Percentiles rank a stretch among this genome's conserved stretches.
These are phyloP conservation scores for Agrochola macilenta DNA, from an alignment of 2,888 invertebrate genomes.

Conservation along the genomic window DNA sequence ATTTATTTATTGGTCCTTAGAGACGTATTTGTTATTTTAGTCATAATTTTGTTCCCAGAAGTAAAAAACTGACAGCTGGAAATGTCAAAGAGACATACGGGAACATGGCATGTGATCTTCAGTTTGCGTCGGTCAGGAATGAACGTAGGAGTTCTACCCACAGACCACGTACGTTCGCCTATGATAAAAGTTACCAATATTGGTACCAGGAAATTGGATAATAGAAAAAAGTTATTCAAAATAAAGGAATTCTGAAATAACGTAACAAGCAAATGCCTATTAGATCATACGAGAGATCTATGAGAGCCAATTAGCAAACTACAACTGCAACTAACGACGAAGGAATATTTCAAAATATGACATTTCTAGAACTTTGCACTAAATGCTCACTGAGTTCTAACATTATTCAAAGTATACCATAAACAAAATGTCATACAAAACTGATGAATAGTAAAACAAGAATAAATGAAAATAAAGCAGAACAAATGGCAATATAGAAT, in stretches of 20 bases:
- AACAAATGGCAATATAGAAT: constrained; percentile 41
- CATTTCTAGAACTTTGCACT: constrained; percentile 24
- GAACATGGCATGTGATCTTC: constrained; percentile 17
- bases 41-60: neutral
- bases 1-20: neutral
- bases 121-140: constrained; percentile 16
- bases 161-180: neutral
- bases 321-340: constrained; percentile 9
- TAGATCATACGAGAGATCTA: constrained; percentile 4
- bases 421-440: constrained; percentile 10
- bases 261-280: neutral
- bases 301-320: constrained; percentile 25
- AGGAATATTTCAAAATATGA: constrained; percentile 26
- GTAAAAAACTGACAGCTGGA: neutral
- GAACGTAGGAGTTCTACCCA: constrained; percentile 22
- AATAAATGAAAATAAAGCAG: constrained; percentile 42
- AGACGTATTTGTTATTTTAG: neutral
- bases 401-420: constrained; percentile 10
- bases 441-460: constrained; percentile 12
- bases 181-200: constrained; percentile 3
- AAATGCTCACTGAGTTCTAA: constrained; percentile 7
- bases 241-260: constrained; percentile 10
- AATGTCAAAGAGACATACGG: constrained; percentile 17
- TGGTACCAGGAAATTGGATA: neutral
- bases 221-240: neutral